Evolutionary conservation across 2,888 invertebrate genomes (phyloP).

Genomic region (Tuberolachnus salignus): DNA sequence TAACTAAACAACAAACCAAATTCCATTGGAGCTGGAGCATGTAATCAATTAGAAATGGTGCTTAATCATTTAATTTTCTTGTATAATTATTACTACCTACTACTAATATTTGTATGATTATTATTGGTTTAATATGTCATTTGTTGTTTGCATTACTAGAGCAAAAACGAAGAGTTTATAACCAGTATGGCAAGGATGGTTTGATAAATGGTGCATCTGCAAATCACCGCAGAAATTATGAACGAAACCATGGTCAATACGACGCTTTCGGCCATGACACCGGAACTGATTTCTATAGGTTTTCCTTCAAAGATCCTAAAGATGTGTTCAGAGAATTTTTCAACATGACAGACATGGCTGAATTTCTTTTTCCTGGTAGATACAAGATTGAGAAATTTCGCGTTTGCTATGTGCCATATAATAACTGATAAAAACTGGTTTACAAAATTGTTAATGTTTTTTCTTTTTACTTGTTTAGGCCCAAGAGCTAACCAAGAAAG

Average conservation of each 20-base stretch:
- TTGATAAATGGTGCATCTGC: slow-evolving; percentile 69
- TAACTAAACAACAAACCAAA: slow-evolving; percentile 32
- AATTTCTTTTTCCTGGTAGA: slow-evolving; percentile 47
- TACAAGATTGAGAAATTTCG: not conserved
- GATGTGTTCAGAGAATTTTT: slow-evolving; percentile 99
- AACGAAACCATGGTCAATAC: slow-evolving; percentile 65
- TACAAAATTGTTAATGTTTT: not conserved
- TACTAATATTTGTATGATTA: slow-evolving; percentile 31
- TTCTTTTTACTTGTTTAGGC: not conserved
- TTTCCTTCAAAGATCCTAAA: slow-evolving; percentile 95
- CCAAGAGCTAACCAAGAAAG: slow-evolving; percentile 40
- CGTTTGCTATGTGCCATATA: not conserved
- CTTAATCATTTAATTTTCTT: slow-evolving; percentile 28
- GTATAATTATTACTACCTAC: not conserved
- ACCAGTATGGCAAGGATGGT: slow-evolving; percentile 94
- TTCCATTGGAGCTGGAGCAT: slow-evolving; percentile 49
- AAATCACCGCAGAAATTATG: slow-evolving; percentile 67
- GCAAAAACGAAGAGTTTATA: slow-evolving; percentile 90
- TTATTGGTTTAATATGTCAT: slow-evolving; percentile 14
- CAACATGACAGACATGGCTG: slow-evolving; percentile 65
- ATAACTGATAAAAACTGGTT: not conserved
- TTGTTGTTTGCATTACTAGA: slow-evolving; percentile 70
- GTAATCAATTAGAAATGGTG: slow-evolving; percentile 41
- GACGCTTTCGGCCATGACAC: slow-evolving; percentile 58
- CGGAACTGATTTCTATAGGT: slow-evolving; percentile 63